Evolutionary conservation across 2,797 vertebrate genomes (phyloP).

Genomic region (Percopsis omiscomaycus): DNA sequence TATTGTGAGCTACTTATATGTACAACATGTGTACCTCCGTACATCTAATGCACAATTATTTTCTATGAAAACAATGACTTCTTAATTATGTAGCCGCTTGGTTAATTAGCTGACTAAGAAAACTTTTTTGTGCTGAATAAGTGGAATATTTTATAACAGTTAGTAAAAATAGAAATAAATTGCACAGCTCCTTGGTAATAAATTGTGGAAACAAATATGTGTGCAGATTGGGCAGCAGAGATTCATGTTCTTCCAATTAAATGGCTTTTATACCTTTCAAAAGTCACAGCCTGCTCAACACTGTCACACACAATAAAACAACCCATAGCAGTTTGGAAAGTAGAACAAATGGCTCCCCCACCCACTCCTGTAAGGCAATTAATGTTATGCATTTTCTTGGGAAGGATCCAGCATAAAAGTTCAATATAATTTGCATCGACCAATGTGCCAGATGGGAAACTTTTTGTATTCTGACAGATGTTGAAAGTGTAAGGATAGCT

Average conservation of each 20-base stretch:
- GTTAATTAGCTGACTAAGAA: conserved; percentile 29
- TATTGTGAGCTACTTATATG: background rate
- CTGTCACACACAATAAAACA: conserved; percentile 64
- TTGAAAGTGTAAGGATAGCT: conserved; percentile 38
- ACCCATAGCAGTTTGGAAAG: conserved; percentile 50
- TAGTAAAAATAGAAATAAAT: background rate
- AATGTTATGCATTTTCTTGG: conserved; percentile 68
- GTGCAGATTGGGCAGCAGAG: conserved; percentile 41
- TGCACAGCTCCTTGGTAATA: conserved; percentile 30
- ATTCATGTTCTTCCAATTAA: conserved; percentile 63
- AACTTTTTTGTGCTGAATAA: conserved; percentile 50
- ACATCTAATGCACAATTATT: background rate
- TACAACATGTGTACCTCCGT: background rate
- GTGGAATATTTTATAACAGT: conserved; percentile 35
- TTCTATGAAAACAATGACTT: conserved; percentile 9
- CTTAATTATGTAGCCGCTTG: conserved; percentile 33
- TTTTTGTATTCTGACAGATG: conserved; percentile 37
- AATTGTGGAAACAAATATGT: conserved; percentile 20
- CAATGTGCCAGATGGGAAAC: conserved; percentile 39
- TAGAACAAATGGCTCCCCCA: conserved; percentile 52
- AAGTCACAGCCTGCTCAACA: conserved; percentile 56
- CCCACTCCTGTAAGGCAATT: conserved; percentile 54
- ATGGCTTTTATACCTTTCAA: conserved; percentile 59
- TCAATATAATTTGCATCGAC: conserved; percentile 50
- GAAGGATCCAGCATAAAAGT: conserved; percentile 50